Conservation (phyloP, 2,888 invertebrate species). For the Caenorhabditis sp. region DNA sequence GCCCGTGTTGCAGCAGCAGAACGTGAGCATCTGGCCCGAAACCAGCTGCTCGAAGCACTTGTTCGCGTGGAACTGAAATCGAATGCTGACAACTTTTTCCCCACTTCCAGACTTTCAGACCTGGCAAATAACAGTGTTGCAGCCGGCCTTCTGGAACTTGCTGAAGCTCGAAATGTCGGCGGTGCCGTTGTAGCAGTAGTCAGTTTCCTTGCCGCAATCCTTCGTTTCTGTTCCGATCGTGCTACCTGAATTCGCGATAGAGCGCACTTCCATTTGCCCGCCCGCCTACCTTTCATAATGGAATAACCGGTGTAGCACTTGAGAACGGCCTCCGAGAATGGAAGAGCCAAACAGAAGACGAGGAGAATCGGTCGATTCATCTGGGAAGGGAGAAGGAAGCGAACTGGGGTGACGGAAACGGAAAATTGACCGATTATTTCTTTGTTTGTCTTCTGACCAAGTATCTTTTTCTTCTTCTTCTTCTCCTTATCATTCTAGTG, state of each 20-base stretch:
- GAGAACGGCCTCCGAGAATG: conserved; percentile 16
- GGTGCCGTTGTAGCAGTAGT: conserved; percentile 64
- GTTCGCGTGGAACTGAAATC: conserved; percentile 58
- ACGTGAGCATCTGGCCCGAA: conserved; percentile 54
- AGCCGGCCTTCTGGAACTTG: conserved; percentile 64
- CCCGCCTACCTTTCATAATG: conserved; percentile 59
- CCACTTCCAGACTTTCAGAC: conserved; percentile 4
- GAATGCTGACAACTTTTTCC: too few species aligned
- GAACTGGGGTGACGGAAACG: conserved; percentile 6
- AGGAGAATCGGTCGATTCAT: conserved; percentile 30
- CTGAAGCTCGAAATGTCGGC: conserved; percentile 55
- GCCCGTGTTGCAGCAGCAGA: conserved; percentile 62
- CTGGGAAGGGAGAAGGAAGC: background rate
- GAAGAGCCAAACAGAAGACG: background rate
- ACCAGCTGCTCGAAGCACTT: conserved; percentile 61
- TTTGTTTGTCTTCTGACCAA: conserved; percentile 23
- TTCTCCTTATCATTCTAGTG: conserved; percentile 12
- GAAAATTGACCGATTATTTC: conserved; percentile 21
- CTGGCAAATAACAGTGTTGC: conserved; percentile 60
- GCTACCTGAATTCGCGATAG: conserved; percentile 24
- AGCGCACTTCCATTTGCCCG: background rate
- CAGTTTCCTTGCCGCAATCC: conserved; percentile 60
- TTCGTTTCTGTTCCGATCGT: conserved; percentile 64
- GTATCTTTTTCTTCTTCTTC: conserved; percentile 12
- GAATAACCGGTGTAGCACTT: conserved; percentile 66